Evolutionary conservation across 2,888 invertebrate species (phyloP), one percentile per base, ranked within the genome.

Genomic region (Neoascia interrupta): DNA sequence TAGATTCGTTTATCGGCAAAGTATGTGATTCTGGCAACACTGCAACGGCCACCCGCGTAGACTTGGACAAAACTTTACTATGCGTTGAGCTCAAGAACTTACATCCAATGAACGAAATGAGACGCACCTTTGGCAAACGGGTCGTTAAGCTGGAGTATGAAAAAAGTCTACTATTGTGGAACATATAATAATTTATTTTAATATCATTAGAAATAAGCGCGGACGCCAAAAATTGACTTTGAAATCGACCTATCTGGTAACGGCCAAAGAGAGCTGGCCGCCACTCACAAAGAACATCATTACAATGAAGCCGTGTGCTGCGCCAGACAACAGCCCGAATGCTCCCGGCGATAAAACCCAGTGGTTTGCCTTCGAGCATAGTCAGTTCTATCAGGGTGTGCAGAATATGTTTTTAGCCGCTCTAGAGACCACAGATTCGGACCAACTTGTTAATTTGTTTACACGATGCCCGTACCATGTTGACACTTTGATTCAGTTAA

Each of bases 41-140:
- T 28, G 53, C 82, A 21, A 45, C 80, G 4, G 68, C 81, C 10
- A 81, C 84, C 6, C 82, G 83, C 5, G 89, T 91, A 79, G 92
- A 93, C 86, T 92, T 94, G 6, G 93, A 94, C 85, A 91, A 92
- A 84, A 89, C 91, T 39, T 87, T 93, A 28, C 88, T 95, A 6
- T 89, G 88, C 51, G 91, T 94, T 19, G 93, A 94, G 81, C 90
- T 92, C 80, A 93, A 93, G 84, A 91, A 94, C 86, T 89, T 96
- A 16, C 95, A 95, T 89, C 92, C 94, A 8, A 93, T 94, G 81
- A 94, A 94, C 89, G 96, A 96, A 89, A 90, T 96, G 85, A 93
- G 94, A 76, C 91, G 92, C 84, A 94, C 95, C 84, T 96, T 96
- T 90, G 95, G 96, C 16, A 92, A 93, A 15, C 92, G 93, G 87